These are phyloP conservation scores for Drosophila kepulauana DNA, from an alignment of 1,140 invertebrate species.

Conservation along the genomic window DNA sequence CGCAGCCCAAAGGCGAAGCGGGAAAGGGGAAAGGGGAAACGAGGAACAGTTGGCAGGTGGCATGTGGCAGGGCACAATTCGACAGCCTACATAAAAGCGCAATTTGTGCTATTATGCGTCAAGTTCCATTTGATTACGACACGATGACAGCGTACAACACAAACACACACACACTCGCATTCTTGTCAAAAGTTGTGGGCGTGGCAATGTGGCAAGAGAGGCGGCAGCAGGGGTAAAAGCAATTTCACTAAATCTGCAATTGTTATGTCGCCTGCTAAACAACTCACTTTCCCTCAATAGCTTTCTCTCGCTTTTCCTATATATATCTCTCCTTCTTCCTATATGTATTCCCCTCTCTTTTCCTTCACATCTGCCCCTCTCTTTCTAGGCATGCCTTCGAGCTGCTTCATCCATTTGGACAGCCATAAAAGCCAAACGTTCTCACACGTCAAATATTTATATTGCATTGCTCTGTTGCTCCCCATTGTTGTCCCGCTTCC, in stretches of 20 bases:
- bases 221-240: conserved; percentile 58
- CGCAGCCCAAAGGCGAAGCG: background rate
- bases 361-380: background rate
- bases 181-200: conserved; percentile 22
- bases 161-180: conserved; percentile 39
- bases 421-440: conserved; percentile 68
- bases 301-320: background rate
- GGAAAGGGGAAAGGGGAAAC: background rate
- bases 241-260: conserved; percentile 83
- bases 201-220: conserved; percentile 18
- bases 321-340: background rate
- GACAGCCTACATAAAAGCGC: conserved; percentile 81
- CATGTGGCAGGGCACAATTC: conserved; percentile 42
- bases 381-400: conserved; percentile 3
- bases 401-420: conserved; percentile 34
- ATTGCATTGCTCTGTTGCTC: conserved; percentile 60
- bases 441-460: conserved; percentile 82
- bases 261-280: conserved; percentile 81
- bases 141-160: conserved; percentile 66
- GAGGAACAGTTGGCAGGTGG: background rate
- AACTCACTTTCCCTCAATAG: conserved; percentile 61
- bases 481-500: conserved; percentile 5
- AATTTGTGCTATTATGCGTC: conserved; percentile 79
- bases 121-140: conserved; percentile 81
- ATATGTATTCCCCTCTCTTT: background rate